Conservation (phyloP, 2,113 vertebrate genomes). For the Psittacula cyanocephala region DNA sequence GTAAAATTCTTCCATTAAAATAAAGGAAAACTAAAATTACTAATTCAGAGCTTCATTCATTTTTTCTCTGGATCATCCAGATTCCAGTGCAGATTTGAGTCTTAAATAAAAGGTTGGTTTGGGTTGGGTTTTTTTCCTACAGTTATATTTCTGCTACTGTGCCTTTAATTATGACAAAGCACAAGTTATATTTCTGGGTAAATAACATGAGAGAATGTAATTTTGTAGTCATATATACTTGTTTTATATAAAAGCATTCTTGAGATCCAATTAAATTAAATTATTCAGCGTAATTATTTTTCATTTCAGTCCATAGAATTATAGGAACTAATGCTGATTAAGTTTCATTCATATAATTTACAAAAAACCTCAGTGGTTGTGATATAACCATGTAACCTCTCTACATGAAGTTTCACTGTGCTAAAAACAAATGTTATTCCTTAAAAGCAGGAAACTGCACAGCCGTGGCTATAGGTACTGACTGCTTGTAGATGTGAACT, state of each 20-base stretch:
- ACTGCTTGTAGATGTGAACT: not conserved
- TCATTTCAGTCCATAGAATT: not conserved
- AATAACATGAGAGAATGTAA: not conserved
- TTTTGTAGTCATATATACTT: not conserved
- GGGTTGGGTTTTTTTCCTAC: not conserved
- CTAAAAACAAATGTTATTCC: not conserved
- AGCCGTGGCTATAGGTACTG: not conserved
- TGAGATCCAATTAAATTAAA: slow-evolving; percentile 5
- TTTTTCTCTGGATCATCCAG: not conserved
- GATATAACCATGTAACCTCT: not conserved
- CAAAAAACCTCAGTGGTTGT: not conserved
- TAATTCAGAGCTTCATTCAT: not conserved
- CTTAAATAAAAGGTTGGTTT: not conserved
- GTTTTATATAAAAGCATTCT: not conserved
- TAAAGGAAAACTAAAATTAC: not conserved
- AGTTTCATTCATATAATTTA: not conserved
- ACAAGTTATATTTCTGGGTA: not conserved
- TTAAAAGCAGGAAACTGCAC: not conserved
- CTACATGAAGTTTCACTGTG: not conserved
- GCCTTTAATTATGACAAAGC: not conserved
- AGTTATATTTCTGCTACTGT: not conserved
- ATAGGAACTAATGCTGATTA: not conserved
- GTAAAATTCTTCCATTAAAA: not conserved
- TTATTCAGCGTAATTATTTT: slow-evolving; percentile 41
- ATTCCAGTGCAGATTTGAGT: not conserved